phyloP scores from a whole-genome alignment of 2,888 invertebrate species.

The Acrobasis suavella region DNA sequence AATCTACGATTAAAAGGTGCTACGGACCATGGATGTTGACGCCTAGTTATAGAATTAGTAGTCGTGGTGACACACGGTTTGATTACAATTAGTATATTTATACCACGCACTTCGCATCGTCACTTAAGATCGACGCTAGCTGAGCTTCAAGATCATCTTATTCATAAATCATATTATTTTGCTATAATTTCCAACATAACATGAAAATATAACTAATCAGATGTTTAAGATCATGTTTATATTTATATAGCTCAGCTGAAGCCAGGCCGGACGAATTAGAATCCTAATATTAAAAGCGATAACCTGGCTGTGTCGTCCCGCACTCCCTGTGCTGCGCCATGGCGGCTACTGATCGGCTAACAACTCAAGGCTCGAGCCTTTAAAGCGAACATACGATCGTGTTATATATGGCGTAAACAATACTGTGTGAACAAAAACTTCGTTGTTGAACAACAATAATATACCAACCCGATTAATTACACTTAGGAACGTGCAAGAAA shows the following conservation, averaged over 20 bases:
- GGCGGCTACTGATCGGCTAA: not conserved
- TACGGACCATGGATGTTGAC: slow-evolving; percentile 52
- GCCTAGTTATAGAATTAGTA: slow-evolving; percentile 37
- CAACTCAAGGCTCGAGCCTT: no score
- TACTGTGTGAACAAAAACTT: not conserved
- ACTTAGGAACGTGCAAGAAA: not conserved
- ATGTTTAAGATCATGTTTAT: not conserved
- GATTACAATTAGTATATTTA: slow-evolving; percentile 39
- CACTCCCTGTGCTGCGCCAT: slow-evolving; percentile 34
- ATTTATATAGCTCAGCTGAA: slow-evolving; percentile 45
- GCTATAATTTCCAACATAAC: not conserved
- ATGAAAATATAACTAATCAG: not conserved
- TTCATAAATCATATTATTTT: slow-evolving; percentile 11
- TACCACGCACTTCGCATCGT: slow-evolving; percentile 40
- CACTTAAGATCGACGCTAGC: slow-evolving; percentile 41
- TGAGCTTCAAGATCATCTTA: slow-evolving; percentile 37
- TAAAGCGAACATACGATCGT: not conserved
- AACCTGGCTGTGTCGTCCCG: slow-evolving; percentile 36
- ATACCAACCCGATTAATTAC: slow-evolving; percentile 2
- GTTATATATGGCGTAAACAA: not conserved
- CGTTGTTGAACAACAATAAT: slow-evolving; percentile 2
- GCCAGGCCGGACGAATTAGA: slow-evolving; percentile 42
- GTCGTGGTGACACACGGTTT: slow-evolving; percentile 39
- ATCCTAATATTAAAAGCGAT: slow-evolving; percentile 44
- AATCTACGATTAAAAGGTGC: slow-evolving; percentile 60